Base-by-base conservation (phyloP, 2,888 invertebrate genomes). In the Lepidocyrtoides sp. region DNA sequence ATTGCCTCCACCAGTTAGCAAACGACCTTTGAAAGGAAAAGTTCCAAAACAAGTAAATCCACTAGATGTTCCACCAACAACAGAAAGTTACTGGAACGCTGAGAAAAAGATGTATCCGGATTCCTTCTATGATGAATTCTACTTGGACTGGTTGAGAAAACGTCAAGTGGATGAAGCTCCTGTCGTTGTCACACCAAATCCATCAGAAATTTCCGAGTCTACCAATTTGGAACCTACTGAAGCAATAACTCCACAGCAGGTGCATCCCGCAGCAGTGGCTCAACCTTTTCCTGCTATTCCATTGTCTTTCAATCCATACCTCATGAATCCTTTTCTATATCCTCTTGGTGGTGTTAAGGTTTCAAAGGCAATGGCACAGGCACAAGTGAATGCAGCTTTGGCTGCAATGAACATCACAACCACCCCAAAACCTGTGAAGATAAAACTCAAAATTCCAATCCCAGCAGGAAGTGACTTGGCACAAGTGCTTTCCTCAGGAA, bases 371-470 rank as follows among this genome's bases (percentile, higher is more conserved):
- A 69, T 91, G 82, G 75, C 54, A 7, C 89, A 91, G 23, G 93
- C 93, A 5, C 93, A 93, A 41, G 72, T 91, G 1, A 91, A 83
- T 32, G 93, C 93, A 5, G 89, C 91, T 10, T 41, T 93, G 2
- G 87, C 93, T 0, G 86, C 92, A 0, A n/a, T 86, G 36, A 91
- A 84, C 26, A 93, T 93, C 36, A 93, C 93, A 1, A 93, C 93
- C 1, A 93, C 93, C 7, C 66, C 93, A 32, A 93, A 93, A 48
- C 92, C 92, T 10, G 20, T 89, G 7, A 93, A 93, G 87, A 48
- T 93, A 12, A 92, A 93, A 41, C 82, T 93, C 17, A 93, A 93
- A 87, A 89, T 93, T 23, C 85, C 89, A 17, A 81, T 93, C n/a
- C 93, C 93, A 4, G 87, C 86, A 5, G 91, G 91, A 14, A 75